These are phyloP conservation scores for Trematocara macrostoma DNA, from an alignment of 2,113 vertebrate species.

Conservation along the genomic window DNA sequence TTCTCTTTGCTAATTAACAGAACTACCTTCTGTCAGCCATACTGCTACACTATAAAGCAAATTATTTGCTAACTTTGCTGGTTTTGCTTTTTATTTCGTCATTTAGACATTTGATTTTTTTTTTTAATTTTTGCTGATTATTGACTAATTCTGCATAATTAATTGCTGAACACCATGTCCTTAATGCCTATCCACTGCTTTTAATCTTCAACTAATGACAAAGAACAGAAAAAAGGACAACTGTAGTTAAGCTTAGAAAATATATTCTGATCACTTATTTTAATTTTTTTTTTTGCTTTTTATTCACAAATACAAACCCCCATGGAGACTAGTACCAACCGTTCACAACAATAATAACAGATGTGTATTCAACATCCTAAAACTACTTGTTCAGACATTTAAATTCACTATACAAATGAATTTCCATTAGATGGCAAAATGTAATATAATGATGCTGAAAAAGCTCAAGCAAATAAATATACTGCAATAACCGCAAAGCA, in stretches of 20 bases:
- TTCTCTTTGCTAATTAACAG: neutral
- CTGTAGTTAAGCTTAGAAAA: neutral
- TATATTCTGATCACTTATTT: neutral
- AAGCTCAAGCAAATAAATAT: constrained; percentile 46
- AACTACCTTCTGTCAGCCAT: neutral
- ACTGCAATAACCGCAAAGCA: constrained; percentile 43
- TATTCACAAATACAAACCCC: neutral
- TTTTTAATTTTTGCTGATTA: neutral
- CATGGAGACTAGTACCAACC: neutral
- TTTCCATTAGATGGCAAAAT: constrained; percentile 4
- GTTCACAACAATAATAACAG: neutral
- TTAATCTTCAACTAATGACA: neutral
- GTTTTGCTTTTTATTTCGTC: neutral
- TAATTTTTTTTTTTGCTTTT: rapidly evolving
- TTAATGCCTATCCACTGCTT: neutral
- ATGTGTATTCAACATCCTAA: neutral
- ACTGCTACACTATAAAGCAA: neutral
- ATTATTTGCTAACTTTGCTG: neutral
- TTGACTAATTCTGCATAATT: neutral
- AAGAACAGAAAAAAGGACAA: neutral
- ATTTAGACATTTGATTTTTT: neutral
- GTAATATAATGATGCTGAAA: constrained; percentile 36
- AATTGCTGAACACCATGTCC: neutral
- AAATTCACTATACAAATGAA: neutral
- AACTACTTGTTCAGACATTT: neutral